phyloP scores from a whole-genome alignment of 2,113 vertebrate species.

The Podarcis cretensis region DNA sequence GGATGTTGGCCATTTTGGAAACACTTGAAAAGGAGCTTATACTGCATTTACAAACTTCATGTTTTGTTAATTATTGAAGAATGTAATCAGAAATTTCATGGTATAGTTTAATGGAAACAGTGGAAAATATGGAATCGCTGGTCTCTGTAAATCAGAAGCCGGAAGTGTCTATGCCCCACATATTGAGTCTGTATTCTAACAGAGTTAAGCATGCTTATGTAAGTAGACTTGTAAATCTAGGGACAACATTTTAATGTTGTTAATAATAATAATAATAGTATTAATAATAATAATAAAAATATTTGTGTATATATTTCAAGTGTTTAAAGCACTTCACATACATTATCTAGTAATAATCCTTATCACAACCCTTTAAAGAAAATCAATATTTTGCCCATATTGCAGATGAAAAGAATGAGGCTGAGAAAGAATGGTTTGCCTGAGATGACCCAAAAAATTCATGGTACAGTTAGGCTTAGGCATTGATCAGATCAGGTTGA shows the following conservation, averaged over 20 bases:
- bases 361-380: too few relatives aligned
- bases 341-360: not conserved
- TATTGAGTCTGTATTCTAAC: not conserved
- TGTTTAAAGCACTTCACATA: not conserved
- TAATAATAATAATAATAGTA: not conserved
- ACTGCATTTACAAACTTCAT: not conserved
- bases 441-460: too few relatives aligned
- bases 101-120: conserved; percentile 13
- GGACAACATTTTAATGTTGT: not conserved
- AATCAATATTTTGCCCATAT: too few relatives aligned
- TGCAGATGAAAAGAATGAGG: too few relatives aligned
- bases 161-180: not conserved
- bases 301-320: not conserved
- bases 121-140: not conserved
- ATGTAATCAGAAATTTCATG: conserved; percentile 22
- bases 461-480: too few relatives aligned
- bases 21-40: not conserved
- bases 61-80: conserved; percentile 18
- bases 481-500: too few relatives aligned
- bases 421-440: too few relatives aligned
- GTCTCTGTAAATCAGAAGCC: not conserved
- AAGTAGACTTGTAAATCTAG: not conserved
- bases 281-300: not conserved
- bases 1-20: not conserved
- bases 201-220: not conserved